These are phyloP conservation scores for Xenopus tropicalis DNA, from an alignment of 2,113 vertebrate species.

Conservation along the genomic window DNA sequence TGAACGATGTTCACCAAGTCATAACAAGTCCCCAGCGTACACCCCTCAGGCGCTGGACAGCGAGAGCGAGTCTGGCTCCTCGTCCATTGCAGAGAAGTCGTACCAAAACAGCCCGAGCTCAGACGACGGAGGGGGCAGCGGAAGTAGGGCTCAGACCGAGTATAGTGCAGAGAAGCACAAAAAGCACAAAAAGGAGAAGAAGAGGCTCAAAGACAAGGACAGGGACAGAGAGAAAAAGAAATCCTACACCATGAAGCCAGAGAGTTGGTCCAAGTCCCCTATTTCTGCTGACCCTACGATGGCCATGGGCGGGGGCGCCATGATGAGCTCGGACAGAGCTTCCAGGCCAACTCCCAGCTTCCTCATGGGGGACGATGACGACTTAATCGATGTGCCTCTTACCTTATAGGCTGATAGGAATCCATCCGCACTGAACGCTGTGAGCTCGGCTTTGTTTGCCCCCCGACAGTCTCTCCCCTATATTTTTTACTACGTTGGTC, in stretches of 20 bases:
- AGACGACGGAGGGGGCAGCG: constrained; percentile 64
- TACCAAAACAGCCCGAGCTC: constrained; percentile 98
- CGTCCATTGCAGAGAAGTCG: constrained; percentile 90
- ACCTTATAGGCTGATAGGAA: constrained; percentile 71
- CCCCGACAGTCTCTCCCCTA: neutral
- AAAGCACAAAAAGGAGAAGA: constrained; percentile 98
- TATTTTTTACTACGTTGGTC: neutral
- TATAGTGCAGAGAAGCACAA: constrained; percentile 93
- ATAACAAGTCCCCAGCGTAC: constrained; percentile 94
- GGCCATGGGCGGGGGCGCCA: constrained; percentile 68
- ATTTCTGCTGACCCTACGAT: constrained; percentile 84
- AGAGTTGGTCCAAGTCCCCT: constrained; percentile 93
- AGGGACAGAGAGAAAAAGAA: constrained; percentile 87
- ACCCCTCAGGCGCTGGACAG: constrained; percentile 93
- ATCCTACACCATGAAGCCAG: constrained; percentile 84
- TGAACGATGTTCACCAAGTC: constrained; percentile 95
- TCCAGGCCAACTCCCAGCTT: constrained; percentile 86
- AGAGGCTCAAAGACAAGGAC: constrained; percentile 87
- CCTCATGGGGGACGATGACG: constrained; percentile 90
- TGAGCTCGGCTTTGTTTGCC: neutral
- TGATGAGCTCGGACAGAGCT: constrained; percentile 79
- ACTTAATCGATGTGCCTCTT: constrained; percentile 94
- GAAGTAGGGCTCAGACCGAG: constrained; percentile 73
- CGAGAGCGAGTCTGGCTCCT: constrained; percentile 95
- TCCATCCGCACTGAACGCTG: neutral